A percentile compares a stretch with the other conserved stretches of the same genome.
Conservation (phyloP, 92 coral and sea anemone species). For the Siderastrea radians region DNA sequence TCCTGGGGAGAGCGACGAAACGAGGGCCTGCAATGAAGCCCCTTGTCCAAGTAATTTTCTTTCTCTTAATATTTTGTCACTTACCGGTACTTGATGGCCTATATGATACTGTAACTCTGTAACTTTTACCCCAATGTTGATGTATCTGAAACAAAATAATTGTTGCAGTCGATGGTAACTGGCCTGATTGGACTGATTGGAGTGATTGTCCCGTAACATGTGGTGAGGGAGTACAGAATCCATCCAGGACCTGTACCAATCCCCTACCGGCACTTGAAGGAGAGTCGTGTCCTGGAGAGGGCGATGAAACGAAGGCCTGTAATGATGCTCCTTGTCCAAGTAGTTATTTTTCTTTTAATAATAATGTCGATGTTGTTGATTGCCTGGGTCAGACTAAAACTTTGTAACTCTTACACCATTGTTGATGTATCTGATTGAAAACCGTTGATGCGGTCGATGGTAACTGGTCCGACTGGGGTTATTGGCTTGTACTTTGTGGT, state of each 20-base stretch:
- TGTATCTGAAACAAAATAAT: no score
- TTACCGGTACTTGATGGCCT: no score
- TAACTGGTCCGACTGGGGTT: no score
- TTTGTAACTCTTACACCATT: no score
- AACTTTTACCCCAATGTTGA: not conserved
- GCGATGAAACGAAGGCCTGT: constrained; percentile 8
- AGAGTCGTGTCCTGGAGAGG: constrained; percentile 16
- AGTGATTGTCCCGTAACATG: constrained; percentile 57
- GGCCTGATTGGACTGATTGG: constrained; percentile 47
- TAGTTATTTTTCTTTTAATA: not conserved
- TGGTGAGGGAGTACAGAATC: constrained; percentile 46
- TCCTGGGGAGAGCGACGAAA: not conserved
- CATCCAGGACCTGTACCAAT: constrained; percentile 52
- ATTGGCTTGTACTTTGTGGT: constrained; percentile 24
- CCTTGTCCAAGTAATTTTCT: no score
- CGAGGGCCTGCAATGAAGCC: not conserved
- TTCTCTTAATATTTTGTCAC: no score
- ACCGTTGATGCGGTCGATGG: no score
- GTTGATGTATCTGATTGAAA: no score
- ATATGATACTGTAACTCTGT: not conserved
- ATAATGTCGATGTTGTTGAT: not conserved
- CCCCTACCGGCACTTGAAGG: constrained; percentile 25
- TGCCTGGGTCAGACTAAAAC: not conserved
- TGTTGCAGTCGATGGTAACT: constrained; percentile 18
- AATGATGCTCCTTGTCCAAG: constrained; percentile 24